Evolutionary conservation across 2,113 vertebrate genomes (phyloP).

Genomic region (Meles meles): DNA sequence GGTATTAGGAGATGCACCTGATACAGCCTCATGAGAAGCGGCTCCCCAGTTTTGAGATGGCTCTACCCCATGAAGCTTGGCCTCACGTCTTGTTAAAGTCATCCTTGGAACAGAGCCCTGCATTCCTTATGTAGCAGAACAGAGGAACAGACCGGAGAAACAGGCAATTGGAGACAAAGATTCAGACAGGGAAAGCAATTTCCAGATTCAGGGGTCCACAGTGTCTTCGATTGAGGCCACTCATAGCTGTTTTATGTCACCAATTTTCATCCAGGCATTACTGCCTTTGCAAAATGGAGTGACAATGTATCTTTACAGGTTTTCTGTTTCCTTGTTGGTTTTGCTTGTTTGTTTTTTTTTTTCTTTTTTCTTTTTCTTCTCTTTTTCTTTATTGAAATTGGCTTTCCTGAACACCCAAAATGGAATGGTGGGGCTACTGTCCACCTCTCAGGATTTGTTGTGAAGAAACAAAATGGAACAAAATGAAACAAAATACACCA

Average conservation of each 20-base stretch:
- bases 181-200: constrained; percentile 29
- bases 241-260: constrained; percentile 29
- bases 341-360: neutral
- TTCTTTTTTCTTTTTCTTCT: neutral
- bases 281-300: neutral
- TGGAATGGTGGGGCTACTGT: constrained; percentile 41
- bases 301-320: neutral
- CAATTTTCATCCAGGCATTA: neutral
- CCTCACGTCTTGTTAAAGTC: constrained; percentile 42
- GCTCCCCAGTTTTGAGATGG: constrained; percentile 16
- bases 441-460: constrained; percentile 30
- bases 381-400: constrained; percentile 51
- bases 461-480: constrained; percentile 28
- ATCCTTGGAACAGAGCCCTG: constrained; percentile 40
- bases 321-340: neutral
- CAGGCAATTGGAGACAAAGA: constrained; percentile 29
- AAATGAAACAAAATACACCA: neutral
- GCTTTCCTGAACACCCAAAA: constrained; percentile 56
- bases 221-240: constrained; percentile 38
- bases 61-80: neutral
- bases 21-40: neutral
- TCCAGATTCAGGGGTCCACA: constrained; percentile 5
- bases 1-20: neutral
- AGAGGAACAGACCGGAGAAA: constrained; percentile 10
- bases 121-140: constrained; percentile 41